Base-by-base conservation (phyloP, 2,797 vertebrate genomes). In the Gallirallus australis region DNA sequence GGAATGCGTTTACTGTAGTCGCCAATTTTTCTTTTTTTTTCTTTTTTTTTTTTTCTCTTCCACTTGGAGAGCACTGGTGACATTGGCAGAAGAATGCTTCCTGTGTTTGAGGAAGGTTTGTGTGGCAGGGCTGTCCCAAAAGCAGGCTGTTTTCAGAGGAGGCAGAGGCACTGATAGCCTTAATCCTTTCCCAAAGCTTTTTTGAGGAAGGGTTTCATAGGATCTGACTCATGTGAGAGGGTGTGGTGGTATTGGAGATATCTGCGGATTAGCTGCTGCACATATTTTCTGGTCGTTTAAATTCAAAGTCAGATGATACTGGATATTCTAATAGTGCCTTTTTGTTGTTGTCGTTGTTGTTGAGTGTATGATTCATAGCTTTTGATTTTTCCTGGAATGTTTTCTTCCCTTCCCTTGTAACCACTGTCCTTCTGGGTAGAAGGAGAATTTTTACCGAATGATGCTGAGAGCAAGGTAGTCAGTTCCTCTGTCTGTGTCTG, bases 71-170 rank as follows among this genome's bases (percentile, higher is more conserved):
- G 64, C 72, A 25, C 72, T 83, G 80, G 82, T 93, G 96, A 85
- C 94, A 89, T 86, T 94, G 96, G 93, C 94, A 96, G 82, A 91
- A 82, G 76, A 88, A 79, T 1, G 7, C 47, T 96, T 88, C 86
- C 93, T 89, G 33, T 86, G 68, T 89, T 90, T 78, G 60, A 79
- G 92, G 88, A 89, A 78, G 86, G 83, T 87, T 81, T 94, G 68
- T 73, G 48, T 86, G 83, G 60, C 90, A 84, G 92, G 21, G 87
- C 33, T 92, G 92, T 95, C 96, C 95, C 72, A 48, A 96, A 95
- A 93, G 50, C 85, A 70, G 50, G 66, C 86, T 93, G 52, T 95
- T 96, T 95, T 95, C 79, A 37, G 82, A 87, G 68, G 60, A 86
- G 83, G 14, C 42, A 56, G 33, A 73, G 57, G 85, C 71, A 89